phyloP scores from a whole-genome alignment of 2,888 invertebrate species.

The Phortica magna region DNA sequence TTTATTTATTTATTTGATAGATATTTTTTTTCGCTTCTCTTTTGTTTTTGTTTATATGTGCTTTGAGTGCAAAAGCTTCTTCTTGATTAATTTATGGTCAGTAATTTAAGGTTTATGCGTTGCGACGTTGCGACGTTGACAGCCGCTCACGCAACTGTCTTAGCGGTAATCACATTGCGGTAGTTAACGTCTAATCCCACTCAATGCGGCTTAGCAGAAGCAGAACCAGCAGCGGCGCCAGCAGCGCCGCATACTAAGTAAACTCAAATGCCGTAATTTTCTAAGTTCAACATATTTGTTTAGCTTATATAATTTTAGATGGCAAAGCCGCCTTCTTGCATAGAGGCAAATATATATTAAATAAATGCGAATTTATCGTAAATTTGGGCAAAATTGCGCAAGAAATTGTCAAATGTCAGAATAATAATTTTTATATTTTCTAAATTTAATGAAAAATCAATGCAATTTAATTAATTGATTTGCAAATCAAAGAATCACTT shows the following conservation, averaged over 20 bases:
- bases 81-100: conserved; percentile 65
- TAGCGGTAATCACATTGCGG: conserved; percentile 57
- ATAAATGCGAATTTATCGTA: background rate
- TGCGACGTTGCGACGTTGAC: conserved; percentile 6
- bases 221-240: conserved; percentile 16
- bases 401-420: background rate
- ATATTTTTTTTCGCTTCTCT: background rate
- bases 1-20: background rate
- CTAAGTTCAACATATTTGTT: background rate
- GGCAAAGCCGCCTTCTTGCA: too few species aligned
- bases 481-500: too few species aligned
- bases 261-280: background rate
- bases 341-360: too few species aligned
- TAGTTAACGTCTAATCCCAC: conserved; percentile 68
- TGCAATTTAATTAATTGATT: too few species aligned
- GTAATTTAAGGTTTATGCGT: background rate
- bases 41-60: background rate
- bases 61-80: background rate
- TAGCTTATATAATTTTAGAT: too few species aligned
- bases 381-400: too few species aligned
- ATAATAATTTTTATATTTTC: background rate
- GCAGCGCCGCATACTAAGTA: conserved; percentile 33
- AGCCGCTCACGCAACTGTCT: conserved; percentile 14
- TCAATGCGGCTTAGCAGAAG: conserved; percentile 61
- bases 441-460: conserved; percentile 19